phyloP scores from a whole-genome alignment of 2,113 vertebrate species.

The Marcusenius ussheri region DNA sequence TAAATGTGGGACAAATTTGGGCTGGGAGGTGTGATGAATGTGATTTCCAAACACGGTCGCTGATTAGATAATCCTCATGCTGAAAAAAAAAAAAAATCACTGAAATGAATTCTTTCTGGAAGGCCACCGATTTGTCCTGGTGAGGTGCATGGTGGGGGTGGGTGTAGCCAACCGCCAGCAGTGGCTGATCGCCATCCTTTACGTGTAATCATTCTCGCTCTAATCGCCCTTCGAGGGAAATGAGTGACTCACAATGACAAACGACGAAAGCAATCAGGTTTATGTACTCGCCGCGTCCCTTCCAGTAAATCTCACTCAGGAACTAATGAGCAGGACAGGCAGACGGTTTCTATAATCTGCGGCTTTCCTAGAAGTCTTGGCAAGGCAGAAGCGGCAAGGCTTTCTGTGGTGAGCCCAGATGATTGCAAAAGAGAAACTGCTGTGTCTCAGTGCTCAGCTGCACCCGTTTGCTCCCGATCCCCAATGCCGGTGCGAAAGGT shows the following conservation, averaged over 20 bases:
- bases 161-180: conserved; percentile 28
- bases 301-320: conserved; percentile 5
- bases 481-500: background rate
- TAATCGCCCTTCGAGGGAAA: background rate
- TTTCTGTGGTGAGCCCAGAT: background rate
- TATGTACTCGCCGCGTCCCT: conserved; percentile 1
- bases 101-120: conserved; percentile 47
- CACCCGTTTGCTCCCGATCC: background rate
- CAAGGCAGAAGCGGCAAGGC: background rate
- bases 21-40: conserved; percentile 65
- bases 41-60: conserved; percentile 61
- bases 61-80: conserved; percentile 71
- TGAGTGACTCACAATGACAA: background rate
- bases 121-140: background rate
- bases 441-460: background rate
- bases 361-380: conserved; percentile 10
- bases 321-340: background rate
- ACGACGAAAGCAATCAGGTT: conserved; percentile 14
- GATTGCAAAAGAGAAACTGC: background rate
- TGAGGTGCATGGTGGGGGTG: background rate
- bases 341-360: background rate
- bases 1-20: conserved; percentile 62
- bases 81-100: conserved; percentile 46
- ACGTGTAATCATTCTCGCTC: background rate
- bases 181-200: background rate